Evolutionary conservation across 2,888 invertebrate species (phyloP).

Genomic region (Gryllus longicercus): DNA sequence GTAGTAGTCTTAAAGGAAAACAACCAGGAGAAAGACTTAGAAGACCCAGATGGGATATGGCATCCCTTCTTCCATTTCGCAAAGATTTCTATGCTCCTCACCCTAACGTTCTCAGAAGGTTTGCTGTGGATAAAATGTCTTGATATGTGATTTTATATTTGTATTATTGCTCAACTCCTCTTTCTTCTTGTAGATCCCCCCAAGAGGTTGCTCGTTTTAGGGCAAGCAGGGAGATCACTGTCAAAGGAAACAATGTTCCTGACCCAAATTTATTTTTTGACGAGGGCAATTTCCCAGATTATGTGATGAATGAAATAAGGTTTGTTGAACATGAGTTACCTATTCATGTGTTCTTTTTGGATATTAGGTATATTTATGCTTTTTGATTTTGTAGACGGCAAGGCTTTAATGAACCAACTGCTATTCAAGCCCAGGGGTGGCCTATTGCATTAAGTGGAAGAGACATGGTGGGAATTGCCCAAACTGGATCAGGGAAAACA

Average conservation of each 20-base stretch:
- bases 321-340: background rate
- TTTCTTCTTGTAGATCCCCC: conserved; percentile 27
- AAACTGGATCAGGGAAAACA: conserved; percentile 89
- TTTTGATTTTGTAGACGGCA: conserved; percentile 36
- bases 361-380: background rate
- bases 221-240: conserved; percentile 42
- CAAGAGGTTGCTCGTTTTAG: conserved; percentile 32
- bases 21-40: conserved; percentile 52
- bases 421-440: conserved; percentile 95
- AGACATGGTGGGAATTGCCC: conserved; percentile 93
- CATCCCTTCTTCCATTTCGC: conserved; percentile 72
- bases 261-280: conserved; percentile 45
- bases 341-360: background rate
- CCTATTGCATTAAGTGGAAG: conserved; percentile 89
- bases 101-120: conserved; percentile 64
- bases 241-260: conserved; percentile 46
- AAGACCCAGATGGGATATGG: conserved; percentile 82
- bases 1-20: conserved; percentile 35
- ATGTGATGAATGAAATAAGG: conserved; percentile 44
- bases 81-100: conserved; percentile 91
- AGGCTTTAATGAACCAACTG: conserved; percentile 65
- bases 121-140: background rate
- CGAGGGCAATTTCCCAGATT: conserved; percentile 45
- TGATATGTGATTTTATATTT: background rate
- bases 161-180: background rate